phyloP scores from a whole-genome alignment of 2,888 invertebrate genomes.

The Tryphoninae sp. region DNA sequence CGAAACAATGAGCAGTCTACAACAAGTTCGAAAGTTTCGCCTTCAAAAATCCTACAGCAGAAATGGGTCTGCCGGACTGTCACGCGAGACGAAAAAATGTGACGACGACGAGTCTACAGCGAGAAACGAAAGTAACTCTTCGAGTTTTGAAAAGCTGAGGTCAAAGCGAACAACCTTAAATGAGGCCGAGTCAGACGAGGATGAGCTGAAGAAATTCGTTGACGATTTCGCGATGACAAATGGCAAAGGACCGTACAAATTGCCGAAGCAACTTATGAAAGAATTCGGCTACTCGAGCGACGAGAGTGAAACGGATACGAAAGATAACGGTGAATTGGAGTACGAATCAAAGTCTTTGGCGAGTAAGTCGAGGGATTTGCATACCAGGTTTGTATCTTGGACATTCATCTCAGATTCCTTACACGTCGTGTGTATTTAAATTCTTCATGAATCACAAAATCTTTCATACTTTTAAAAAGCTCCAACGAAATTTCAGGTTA shows the following conservation, averaged over 20 bases:
- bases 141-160: conserved; percentile 51
- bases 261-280: conserved; percentile 65
- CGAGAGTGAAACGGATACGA: conserved; percentile 61
- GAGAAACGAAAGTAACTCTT: conserved; percentile 34
- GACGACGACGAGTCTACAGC: conserved; percentile 42
- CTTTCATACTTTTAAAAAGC: conserved; percentile 28
- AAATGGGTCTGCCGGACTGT: conserved; percentile 54
- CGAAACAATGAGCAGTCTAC: conserved; percentile 74
- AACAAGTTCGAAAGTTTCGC: conserved; percentile 74
- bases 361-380: conserved; percentile 72
- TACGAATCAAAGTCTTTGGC: conserved; percentile 51
- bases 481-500: conserved; percentile 65
- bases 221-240: conserved; percentile 54
- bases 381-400: conserved; percentile 71
- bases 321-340: conserved; percentile 25
- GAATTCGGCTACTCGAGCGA: conserved; percentile 68
- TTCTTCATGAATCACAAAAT: not conserved
- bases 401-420: not conserved
- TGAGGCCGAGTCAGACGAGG: conserved; percentile 58
- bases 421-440: not conserved
- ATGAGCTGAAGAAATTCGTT: conserved; percentile 60
- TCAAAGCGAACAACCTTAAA: conserved; percentile 51
- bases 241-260: conserved; percentile 59
- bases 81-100: conserved; percentile 46
- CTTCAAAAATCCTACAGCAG: conserved; percentile 70